Base-by-base conservation (phyloP, 2,888 invertebrate species). In the Galeruca laticollis region DNA sequence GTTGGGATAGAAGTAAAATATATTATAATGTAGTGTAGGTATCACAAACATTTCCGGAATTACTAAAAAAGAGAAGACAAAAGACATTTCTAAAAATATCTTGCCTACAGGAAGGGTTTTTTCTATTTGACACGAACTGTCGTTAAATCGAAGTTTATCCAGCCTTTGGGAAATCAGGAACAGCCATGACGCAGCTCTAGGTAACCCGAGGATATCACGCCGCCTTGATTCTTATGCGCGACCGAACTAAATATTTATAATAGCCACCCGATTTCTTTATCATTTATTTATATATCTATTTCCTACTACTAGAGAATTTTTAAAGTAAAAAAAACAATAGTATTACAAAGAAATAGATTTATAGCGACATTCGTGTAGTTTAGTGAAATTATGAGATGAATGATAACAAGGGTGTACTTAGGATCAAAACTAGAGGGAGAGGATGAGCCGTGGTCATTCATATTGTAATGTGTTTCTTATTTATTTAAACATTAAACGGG, bases 141-240 rank as follows among this genome's bases (percentile, higher is more conserved):
- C 83, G 84, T 84, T 84, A 84, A 84, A 85, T 85, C 85, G 85
- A 85, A 84, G 82, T 85, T 85, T 85, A 85, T 84, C 81, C 80
- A 81, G 78, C 85, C 84, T 82, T 75, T 82, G 85, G 85, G 85
- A 85, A 85, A 85, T 85, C 85, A 83, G 78, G 70, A 78, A 67
- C 64, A 62, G 70, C 73, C 69, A 61, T 62, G 68, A 68, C 57
- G 69, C 62, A 60, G 47, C 71, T 62, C 64, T 43, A 33, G 68
- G 67, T 66, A 60, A 60, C 66, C 63, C 70, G 68, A 69, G 66
- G 62, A 69, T 60, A 72, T 73, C 75, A 78, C 79, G 76, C 80
- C 77, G 78, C 79, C 74, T 77, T 81, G 79, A 80, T 83, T 81
- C 81, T 82, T 82, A 81, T 81, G 75, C 80, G 79, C 82, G 78